A percentile compares a stretch with the other conserved stretches of the same genome.
Conservation (phyloP, 2,797 vertebrate species). For the Coendou prehensilis region DNA sequence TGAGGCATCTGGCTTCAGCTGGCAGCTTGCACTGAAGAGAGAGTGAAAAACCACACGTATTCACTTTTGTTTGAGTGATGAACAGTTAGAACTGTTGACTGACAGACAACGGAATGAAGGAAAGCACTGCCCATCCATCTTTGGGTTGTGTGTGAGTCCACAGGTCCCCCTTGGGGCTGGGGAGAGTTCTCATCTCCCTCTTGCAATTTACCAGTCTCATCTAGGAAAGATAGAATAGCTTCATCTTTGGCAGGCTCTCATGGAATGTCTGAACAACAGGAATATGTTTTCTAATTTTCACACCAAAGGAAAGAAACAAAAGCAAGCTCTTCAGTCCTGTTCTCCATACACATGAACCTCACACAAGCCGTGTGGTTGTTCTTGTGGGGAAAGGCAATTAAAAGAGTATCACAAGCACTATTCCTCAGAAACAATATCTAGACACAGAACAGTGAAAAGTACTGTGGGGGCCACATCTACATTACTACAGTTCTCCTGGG, state of each 20-base stretch:
- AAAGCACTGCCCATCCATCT: conserved; percentile 53
- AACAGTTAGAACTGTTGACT: conserved; percentile 47
- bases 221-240: conserved; percentile 25
- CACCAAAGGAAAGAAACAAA: not conserved
- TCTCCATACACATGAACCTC: not conserved
- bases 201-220: conserved; percentile 64
- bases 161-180: not conserved
- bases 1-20: not conserved
- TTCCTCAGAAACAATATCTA: conserved; percentile 85
- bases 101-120: conserved; percentile 33
- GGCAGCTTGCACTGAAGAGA: conserved; percentile 1
- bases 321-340: not conserved
- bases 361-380: conserved; percentile 36
- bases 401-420: conserved; percentile 59
- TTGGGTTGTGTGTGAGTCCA: conserved; percentile 46
- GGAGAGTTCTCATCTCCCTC: conserved; percentile 18
- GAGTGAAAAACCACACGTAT: conserved; percentile 41
- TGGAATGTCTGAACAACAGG: conserved; percentile 12
- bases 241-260: not conserved
- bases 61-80: conserved; percentile 57
- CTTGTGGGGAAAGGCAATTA: conserved; percentile 72
- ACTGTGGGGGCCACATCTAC: conserved; percentile 84
- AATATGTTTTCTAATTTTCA: conserved; percentile 57
- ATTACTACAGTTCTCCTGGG: conserved; percentile 88
- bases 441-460: conserved; percentile 87